Evolutionary conservation across 2,113 vertebrate genomes (phyloP), one percentile per base, ranked within the genome.

Genomic region (Malurus elegans): DNA sequence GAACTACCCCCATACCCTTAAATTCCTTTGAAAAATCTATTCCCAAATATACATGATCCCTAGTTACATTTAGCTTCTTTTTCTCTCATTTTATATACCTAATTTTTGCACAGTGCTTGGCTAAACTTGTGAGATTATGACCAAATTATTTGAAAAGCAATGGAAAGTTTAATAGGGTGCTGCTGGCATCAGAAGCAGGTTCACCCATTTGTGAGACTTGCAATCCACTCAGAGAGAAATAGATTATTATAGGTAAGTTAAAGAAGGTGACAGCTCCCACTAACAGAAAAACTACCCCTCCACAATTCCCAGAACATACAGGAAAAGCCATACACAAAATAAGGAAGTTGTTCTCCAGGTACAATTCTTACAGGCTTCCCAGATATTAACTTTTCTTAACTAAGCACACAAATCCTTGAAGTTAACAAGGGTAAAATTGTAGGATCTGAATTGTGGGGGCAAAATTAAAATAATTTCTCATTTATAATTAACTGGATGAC

Each of bases 171-270:
- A 6, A 36, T 19, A 18, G 5, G 5, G 6, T 44, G 18, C 12
- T 38, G 17, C 8, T 65, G 51, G 12, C 26, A 72, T 14, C 32
- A 72, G 60, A 60, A 62, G 16, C 7, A 74, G 23, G 3, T 8
- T 64, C 61, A 61, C 5, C 2, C 13, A 4, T 2, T 18, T n/a
- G 12, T 0, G 1, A 53, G 12, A 2, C 12, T 7, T 56, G 25
- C 8, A 4, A 60, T 54, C 5, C 26, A 18, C 16, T 31, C 29
- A 42, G 26, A 36, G 10, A 51, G 23, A 51, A 81, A 53, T 4
- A 50, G 5, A 4, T 16, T n/a, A 3, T 24, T 21, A 1, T 10
- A 9, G 1, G 4, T 10, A 34, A 60, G 7, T 6, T 7, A 65
- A 18, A 70, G 24, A 65, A 56, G 8, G 5, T 29, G 14, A 29